Percentiles rank a stretch among this genome's conserved stretches.
These are phyloP conservation scores for Spatula versicolor DNA, from an alignment of 2,797 vertebrate species.

Conservation along the genomic window DNA sequence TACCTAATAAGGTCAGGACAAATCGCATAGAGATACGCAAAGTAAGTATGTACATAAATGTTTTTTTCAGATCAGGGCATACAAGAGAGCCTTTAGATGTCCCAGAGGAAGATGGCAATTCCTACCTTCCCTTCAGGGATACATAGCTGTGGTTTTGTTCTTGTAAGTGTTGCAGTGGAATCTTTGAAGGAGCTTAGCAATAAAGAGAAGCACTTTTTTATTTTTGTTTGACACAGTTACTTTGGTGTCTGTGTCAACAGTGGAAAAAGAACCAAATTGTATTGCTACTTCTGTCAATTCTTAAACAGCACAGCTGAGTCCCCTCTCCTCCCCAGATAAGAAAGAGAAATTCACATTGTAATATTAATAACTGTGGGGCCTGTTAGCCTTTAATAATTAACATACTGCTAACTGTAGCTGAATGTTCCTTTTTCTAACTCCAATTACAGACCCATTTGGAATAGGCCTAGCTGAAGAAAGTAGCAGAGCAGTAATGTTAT, in stretches of 20 bases:
- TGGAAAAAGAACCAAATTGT: background rate
- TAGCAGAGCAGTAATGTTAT: background rate
- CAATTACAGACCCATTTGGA: conserved; percentile 11
- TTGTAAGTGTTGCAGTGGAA: background rate
- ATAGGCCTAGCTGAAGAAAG: background rate
- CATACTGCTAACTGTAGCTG: background rate
- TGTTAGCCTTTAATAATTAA: conserved; percentile 60
- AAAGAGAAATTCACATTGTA: conserved; percentile 10
- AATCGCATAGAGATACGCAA: background rate
- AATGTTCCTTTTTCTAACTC: conserved; percentile 7
- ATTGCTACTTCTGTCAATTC: background rate
- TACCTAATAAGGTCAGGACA: background rate
- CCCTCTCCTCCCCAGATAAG: background rate
- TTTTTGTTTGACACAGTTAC: background rate
- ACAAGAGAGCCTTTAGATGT: background rate
- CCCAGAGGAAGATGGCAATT: background rate
- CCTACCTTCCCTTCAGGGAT: background rate
- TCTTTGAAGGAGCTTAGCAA: background rate
- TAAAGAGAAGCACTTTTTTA: background rate
- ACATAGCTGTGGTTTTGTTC: background rate
- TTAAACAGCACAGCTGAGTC: background rate
- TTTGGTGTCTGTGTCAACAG: background rate
- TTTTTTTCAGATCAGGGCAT: background rate
- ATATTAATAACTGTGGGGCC: conserved; percentile 44
- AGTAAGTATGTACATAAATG: background rate